Conservation (phyloP, 2,888 invertebrate genomes). For the Myopa testacea region DNA sequence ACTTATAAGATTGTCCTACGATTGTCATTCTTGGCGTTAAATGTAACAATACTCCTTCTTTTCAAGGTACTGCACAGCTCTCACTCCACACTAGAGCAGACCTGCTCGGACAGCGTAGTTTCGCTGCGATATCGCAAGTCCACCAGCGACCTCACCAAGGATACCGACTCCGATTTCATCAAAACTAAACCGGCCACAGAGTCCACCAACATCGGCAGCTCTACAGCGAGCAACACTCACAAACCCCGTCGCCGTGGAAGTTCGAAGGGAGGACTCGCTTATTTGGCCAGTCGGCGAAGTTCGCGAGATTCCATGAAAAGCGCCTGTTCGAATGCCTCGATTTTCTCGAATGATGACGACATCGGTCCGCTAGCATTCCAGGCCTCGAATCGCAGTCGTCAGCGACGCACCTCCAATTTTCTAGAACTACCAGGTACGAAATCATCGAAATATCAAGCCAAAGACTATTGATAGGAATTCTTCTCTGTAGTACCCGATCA, state of each 20-base stretch:
- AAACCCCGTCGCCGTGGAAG: constrained; percentile 75
- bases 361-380: constrained; percentile 85
- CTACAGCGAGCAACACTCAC: constrained; percentile 50
- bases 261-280: constrained; percentile 76
- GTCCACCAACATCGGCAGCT: constrained; percentile 32
- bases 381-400: constrained; percentile 80
- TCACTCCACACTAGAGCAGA: constrained; percentile 67
- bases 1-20: neutral
- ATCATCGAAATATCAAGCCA: neutral
- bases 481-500: constrained; percentile 81
- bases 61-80: constrained; percentile 65
- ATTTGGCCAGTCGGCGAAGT: constrained; percentile 87
- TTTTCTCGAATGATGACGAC: constrained; percentile 80
- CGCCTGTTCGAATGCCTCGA: constrained; percentile 78
- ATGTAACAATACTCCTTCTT: neutral
- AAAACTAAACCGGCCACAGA: constrained; percentile 49
- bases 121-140: constrained; percentile 76
- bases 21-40: neutral
- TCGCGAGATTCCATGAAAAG: constrained; percentile 78
- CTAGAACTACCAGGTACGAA: constrained; percentile 82
- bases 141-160: constrained; percentile 78
- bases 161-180: constrained; percentile 72
- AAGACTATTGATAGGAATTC: neutral
- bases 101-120: constrained; percentile 67
- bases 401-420: constrained; percentile 87